Evolutionary conservation across 2,888 invertebrate genomes (phyloP).

Genomic region (Hoplodrina ambigua): DNA sequence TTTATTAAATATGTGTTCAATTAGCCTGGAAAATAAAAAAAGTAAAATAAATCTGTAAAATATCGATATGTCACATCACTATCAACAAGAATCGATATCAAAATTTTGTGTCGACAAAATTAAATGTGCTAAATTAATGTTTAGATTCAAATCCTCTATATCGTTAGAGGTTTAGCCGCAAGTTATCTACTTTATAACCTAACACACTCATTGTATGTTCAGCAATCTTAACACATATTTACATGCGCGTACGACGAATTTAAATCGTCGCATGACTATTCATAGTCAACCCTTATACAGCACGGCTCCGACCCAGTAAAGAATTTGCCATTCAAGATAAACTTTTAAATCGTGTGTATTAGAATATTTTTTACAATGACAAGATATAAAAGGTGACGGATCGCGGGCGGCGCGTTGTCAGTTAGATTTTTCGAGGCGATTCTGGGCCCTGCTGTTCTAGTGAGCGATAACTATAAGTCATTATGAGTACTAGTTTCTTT

Average conservation of each 20-base stretch:
- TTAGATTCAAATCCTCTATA: constrained; percentile 29
- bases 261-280: neutral
- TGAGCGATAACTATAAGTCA: too few species aligned
- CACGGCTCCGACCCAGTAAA: too few species aligned
- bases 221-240: constrained; percentile 36
- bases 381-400: too few species aligned
- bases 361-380: too few species aligned
- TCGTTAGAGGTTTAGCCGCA: constrained; percentile 33
- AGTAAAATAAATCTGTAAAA: neutral
- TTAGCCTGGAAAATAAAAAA: neutral
- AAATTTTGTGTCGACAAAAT: constrained; percentile 26
- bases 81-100: constrained; percentile 31
- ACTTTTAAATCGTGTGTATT: too few species aligned
- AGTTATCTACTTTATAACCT: constrained; percentile 55
- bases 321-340: too few species aligned
- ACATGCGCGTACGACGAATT: neutral
- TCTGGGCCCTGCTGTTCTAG: too few species aligned
- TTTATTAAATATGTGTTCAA: neutral
- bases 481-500: too few species aligned
- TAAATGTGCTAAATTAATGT: constrained; percentile 51
- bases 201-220: constrained; percentile 65
- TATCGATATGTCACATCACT: constrained; percentile 1
- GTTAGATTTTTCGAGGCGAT: too few species aligned
- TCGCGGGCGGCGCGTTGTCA: too few species aligned
- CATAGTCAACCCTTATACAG: too few species aligned